These are phyloP conservation scores for Pachyrhynchus sulphureomaculatus DNA, from an alignment of 1,140 invertebrate genomes.

Conservation along the genomic window DNA sequence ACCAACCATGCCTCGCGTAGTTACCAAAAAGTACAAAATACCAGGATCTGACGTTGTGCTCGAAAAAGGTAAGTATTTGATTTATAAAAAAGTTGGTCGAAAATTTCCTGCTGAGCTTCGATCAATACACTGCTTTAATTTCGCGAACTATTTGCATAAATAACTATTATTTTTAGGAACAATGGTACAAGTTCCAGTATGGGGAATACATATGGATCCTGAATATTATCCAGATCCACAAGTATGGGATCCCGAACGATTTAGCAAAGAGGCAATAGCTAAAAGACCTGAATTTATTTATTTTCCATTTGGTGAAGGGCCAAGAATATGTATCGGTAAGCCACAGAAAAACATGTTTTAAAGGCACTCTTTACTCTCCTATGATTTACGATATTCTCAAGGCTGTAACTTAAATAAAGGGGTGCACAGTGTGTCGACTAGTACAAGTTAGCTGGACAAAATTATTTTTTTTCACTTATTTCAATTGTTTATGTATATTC, in stretches of 20 bases:
- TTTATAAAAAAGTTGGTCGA: no score
- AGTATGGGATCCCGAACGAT: slow-evolving; percentile 66
- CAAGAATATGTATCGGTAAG: slow-evolving; percentile 62
- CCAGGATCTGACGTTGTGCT: slow-evolving; percentile 50
- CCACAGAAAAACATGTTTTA: no score
- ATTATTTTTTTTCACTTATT: no score
- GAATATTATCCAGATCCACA: slow-evolving; percentile 62
- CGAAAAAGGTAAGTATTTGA: slow-evolving; percentile 45
- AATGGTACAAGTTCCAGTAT: slow-evolving; percentile 51
- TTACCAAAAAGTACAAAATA: background rate
- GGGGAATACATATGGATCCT: slow-evolving; percentile 53
- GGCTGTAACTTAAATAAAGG: no score
- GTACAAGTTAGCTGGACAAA: no score
- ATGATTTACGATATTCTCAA: no score
- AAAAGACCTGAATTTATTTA: slow-evolving; percentile 50
- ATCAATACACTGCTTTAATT: background rate
- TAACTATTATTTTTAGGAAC: slow-evolving; percentile 5
- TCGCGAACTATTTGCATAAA: background rate
- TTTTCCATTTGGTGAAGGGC: slow-evolving; percentile 67
- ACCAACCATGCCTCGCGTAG: no score
- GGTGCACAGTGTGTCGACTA: no score
- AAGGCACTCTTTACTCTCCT: no score
- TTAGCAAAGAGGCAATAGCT: slow-evolving; percentile 53
- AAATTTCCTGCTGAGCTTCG: background rate
- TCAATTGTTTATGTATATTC: no score